Percentiles rank a stretch among this genome's conserved stretches.
Conservation (phyloP, 2,797 vertebrate genomes). For the Coreius guichenoti region DNA sequence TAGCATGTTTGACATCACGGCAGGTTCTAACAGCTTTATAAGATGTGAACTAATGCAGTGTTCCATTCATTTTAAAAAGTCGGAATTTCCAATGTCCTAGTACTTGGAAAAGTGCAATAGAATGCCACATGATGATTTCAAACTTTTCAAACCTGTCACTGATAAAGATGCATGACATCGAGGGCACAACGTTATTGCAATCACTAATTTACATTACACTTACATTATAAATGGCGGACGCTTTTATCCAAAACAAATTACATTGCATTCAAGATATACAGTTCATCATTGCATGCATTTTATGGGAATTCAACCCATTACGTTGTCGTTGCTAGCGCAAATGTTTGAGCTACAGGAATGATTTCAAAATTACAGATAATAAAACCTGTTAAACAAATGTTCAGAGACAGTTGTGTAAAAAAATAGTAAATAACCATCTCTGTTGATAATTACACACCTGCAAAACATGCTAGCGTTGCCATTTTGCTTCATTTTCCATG, state of each 20-base stretch:
- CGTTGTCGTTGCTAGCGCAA: not conserved
- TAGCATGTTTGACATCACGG: not conserved
- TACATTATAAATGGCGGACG: not conserved
- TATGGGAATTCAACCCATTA: not conserved
- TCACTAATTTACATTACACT: not conserved
- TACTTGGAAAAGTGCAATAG: not conserved
- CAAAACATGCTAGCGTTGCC: not conserved
- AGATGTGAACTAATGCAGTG: not conserved
- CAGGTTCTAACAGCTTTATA: not conserved
- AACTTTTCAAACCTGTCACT: not conserved
- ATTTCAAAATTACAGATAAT: slow-evolving; percentile 1
- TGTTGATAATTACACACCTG: slow-evolving; percentile 6
- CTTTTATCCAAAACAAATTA: not conserved
- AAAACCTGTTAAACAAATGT: not conserved
- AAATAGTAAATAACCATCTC: not conserved
- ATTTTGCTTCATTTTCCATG: not conserved
- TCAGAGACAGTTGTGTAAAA: not conserved
- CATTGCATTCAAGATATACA: not conserved
- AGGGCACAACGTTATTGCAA: not conserved
- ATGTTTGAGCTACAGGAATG: not conserved
- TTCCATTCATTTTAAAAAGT: slow-evolving; percentile 11
- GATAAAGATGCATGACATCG: not conserved
- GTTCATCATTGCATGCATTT: not conserved
- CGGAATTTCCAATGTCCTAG: not conserved
- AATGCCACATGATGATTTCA: not conserved